Evolutionary conservation across 2,888 invertebrate species (phyloP).

Genomic region (Notodonta dromedarius): DNA sequence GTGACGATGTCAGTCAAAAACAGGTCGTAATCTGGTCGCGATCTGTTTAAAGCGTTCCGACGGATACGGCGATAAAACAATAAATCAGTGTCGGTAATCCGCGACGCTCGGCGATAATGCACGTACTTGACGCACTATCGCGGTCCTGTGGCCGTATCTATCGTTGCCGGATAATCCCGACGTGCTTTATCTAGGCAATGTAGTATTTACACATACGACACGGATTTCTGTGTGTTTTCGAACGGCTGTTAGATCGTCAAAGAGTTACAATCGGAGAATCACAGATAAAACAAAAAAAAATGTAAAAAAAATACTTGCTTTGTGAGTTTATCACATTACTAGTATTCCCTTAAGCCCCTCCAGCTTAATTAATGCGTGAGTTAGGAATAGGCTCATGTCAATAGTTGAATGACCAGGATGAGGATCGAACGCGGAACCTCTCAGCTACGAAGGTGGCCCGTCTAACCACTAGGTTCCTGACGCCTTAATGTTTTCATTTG

Average conservation of each 20-base stretch:
- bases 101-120: conserved; percentile 59
- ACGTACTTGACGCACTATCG: conserved; percentile 59
- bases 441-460: no score
- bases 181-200: conserved; percentile 47
- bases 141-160: conserved; percentile 42
- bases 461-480: no score
- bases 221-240: conserved; percentile 25
- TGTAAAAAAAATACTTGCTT: no score
- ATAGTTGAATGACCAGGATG: no score
- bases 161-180: conserved; percentile 53
- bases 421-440: no score
- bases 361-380: no score
- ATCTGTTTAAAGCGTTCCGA: conserved; percentile 54
- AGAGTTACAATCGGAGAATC: neutral
- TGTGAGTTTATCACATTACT: no score
- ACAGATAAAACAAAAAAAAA: no score
- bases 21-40: conserved; percentile 29
- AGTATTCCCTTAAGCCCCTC: no score
- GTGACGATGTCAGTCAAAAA: conserved; percentile 39
- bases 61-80: conserved; percentile 59
- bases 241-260: neutral
- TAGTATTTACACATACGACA: conserved; percentile 43
- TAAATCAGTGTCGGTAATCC: conserved; percentile 75
- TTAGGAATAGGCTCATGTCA: no score
- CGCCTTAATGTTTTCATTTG: no score